phyloP scores from a whole-genome alignment of 2,797 vertebrate genomes.

The Varecia variegata region DNA sequence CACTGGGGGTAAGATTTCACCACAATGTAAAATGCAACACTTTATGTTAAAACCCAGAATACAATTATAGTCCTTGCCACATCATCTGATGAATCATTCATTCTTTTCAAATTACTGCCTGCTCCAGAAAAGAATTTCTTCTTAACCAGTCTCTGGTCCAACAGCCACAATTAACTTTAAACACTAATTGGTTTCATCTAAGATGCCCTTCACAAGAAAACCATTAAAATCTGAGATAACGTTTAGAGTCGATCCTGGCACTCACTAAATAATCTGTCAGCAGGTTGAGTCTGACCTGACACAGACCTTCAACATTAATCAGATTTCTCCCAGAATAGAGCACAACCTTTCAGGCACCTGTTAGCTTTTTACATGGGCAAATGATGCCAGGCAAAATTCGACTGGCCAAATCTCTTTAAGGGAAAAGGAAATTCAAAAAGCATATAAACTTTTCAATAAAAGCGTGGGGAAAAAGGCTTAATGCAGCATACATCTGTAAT shows the following conservation, averaged over 20 bases:
- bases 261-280: constrained; percentile 80
- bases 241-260: constrained; percentile 72
- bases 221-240: constrained; percentile 76
- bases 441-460: constrained; percentile 43
- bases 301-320: constrained; percentile 82
- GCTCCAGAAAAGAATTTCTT: not conserved
- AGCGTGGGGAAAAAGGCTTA: not conserved
- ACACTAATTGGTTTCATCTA: constrained; percentile 62
- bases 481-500: not conserved
- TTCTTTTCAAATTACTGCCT: constrained; percentile 43
- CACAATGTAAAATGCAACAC: constrained; percentile 41
- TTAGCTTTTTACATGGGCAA: constrained; percentile 21
- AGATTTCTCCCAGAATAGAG: constrained; percentile 84
- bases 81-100: constrained; percentile 40
- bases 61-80: not conserved
- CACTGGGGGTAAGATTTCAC: constrained; percentile 17
- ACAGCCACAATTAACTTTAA: constrained; percentile 60
- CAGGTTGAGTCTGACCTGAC: constrained; percentile 75
- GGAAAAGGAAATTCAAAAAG: constrained; percentile 18
- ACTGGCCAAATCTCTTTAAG: constrained; percentile 14
- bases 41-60: constrained; percentile 18
- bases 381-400: constrained; percentile 41
- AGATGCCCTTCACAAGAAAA: constrained; percentile 72
- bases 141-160: not conserved
- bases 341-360: constrained; percentile 80